Conservation (phyloP, 2,888 invertebrate genomes). For the Conistra vaccinii region DNA sequence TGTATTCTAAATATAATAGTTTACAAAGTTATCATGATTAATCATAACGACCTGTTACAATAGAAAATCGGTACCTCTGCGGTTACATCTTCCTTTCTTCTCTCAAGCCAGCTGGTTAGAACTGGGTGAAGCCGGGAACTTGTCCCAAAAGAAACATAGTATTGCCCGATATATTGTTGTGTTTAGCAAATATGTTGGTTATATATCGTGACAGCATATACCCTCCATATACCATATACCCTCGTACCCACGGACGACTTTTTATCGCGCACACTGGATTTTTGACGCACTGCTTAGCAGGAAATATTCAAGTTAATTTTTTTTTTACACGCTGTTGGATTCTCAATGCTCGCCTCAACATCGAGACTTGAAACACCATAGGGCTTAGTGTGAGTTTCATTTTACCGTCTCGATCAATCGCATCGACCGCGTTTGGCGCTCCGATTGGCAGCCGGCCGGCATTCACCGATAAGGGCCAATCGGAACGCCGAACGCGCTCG, state of each 20-base stretch:
- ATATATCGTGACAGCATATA: neutral
- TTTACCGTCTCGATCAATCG: no score
- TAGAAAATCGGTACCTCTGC: neutral
- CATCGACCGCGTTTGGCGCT: no score
- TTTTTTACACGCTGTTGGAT: no score
- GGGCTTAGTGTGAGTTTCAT: no score
- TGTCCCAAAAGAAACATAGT: neutral
- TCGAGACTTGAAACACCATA: neutral
- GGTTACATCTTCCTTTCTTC: neutral
- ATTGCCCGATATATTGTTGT: neutral
- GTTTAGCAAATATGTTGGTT: neutral
- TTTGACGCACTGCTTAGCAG: neutral
- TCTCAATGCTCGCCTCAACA: neutral
- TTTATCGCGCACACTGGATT: neutral
- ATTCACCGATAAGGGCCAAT: no score
- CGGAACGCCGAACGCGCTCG: no score
- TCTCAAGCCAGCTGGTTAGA: neutral
- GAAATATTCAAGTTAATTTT: no score
- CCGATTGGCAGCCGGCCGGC: no score
- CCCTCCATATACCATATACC: neutral
- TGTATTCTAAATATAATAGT: constrained; percentile 1
- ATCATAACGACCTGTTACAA: neutral
- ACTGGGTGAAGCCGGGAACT: neutral
- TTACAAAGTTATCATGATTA: neutral
- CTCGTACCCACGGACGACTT: neutral